These are phyloP conservation scores for Climacteris rufus DNA, from an alignment of 2,113 vertebrate species.

Conservation along the genomic window DNA sequence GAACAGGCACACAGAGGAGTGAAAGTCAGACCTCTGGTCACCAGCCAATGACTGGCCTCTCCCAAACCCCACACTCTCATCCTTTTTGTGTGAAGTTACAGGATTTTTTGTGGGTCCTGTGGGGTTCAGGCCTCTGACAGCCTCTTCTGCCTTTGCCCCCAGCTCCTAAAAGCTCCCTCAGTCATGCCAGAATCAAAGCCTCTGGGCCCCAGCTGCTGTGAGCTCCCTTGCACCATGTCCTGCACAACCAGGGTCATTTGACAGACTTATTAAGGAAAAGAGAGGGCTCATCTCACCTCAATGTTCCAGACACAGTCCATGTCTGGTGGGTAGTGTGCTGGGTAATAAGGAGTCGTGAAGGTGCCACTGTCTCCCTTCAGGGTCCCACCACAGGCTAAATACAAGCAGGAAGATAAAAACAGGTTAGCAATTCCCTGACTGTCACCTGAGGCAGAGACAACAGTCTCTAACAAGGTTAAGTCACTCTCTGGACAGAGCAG, in stretches of 20 bases:
- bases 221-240: background rate
- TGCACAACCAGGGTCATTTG: background rate
- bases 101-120: background rate
- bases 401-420: background rate
- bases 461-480: background rate
- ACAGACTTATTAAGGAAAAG: background rate
- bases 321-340: slow-evolving; percentile 85
- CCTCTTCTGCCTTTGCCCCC: background rate
- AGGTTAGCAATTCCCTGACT: background rate
- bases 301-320: slow-evolving; percentile 82
- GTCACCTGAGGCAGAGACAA: background rate
- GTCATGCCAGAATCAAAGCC: accelerated
- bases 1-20: background rate
- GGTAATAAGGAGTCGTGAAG: slow-evolving; percentile 86
- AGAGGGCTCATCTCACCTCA: slow-evolving; percentile 67
- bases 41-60: background rate
- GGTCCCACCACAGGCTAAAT: slow-evolving; percentile 72
- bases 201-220: background rate
- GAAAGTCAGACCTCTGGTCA: background rate
- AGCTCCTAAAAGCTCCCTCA: background rate
- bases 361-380: slow-evolving; percentile 66
- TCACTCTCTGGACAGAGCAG: background rate
- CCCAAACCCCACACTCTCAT: background rate
- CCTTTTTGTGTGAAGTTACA: background rate
- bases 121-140: background rate